Base-by-base conservation (phyloP, 2,113 vertebrate species). In the Limnothrissa miodon region DNA sequence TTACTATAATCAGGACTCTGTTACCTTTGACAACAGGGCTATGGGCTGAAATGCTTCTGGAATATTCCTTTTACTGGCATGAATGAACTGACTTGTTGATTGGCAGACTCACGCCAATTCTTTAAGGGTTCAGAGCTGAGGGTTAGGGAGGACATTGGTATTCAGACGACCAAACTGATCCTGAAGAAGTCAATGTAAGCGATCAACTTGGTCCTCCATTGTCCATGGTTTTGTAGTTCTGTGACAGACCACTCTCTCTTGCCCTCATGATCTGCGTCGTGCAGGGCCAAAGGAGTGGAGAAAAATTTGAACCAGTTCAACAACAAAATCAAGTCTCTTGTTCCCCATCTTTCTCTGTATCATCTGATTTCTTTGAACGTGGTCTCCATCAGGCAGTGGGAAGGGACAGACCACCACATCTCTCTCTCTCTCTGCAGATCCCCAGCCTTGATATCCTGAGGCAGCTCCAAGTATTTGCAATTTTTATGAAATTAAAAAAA, bases 231-330 rank as follows among this genome's bases (percentile, higher is more conserved):
- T 25, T 8, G 56, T 62, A 29, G 56, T 62, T 62, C 9, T 8
- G 23, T 29, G 25, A 11, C 9, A n/a, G 56, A 29, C 56, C 56
- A 8, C 45, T n/a, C 13, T 25, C 74, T 23, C 17, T 29, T 83
- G 62, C 39, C 82, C 83, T 79, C 45, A 82, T 79, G 46, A 84
- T 85, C 53, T 84, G 82, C 79, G 46, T 46, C 25, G 33, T 23
- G 83, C 80, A 70, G 29, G 13, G 85, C 82, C 53, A 56, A 70
- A 56, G 45, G 81, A 86, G 83, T 78, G 84, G n/a, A 84, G 86
- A 80, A 89, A 82, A 82, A 70, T 85, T 85, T 81, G 87, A 86
- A 87, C n/a, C n/a, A 83, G 46, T 80, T 78, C 44, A 82, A 83
- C 83, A 39, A 66, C 7, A 70, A 66, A 66, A 7, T 33, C n/a